A percentile compares a stretch with the other conserved stretches of the same genome.
phyloP scores from a whole-genome alignment of 2,113 vertebrate genomes.

The Oryctolagus cuniculus region DNA sequence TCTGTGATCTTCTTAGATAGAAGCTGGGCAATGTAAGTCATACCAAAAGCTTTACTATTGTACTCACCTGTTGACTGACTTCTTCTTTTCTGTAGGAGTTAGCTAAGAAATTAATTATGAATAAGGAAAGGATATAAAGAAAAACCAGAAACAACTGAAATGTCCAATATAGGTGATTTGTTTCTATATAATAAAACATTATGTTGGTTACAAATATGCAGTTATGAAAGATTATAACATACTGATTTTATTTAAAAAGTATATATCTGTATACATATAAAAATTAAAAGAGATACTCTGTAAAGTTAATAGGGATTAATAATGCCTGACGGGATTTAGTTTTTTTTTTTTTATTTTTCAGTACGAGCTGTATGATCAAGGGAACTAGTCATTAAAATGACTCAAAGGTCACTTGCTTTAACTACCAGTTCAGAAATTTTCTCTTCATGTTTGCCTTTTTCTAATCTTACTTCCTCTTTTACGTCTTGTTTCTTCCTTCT shows the following conservation, averaged over 20 bases:
- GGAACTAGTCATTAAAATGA: no score
- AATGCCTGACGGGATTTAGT: background rate
- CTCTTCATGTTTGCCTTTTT: background rate
- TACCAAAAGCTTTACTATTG: constrained; percentile 12
- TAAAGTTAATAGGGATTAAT: background rate
- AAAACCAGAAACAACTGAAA: constrained; percentile 20
- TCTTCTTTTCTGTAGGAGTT: background rate
- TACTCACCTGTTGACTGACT: background rate
- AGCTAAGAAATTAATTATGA: constrained; percentile 39
- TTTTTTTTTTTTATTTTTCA: background rate
- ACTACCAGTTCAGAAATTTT: background rate
- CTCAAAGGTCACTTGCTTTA: no score
- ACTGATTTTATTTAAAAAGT: constrained; percentile 20
- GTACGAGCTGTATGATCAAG: no score
- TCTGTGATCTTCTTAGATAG: background rate
- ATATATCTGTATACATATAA: background rate
- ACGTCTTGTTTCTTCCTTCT: background rate
- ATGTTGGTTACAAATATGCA: background rate
- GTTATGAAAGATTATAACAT: background rate
- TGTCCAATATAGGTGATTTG: background rate
- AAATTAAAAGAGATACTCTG: background rate
- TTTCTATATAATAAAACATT: background rate
- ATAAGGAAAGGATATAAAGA: background rate
- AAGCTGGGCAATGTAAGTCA: background rate
- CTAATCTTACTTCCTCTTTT: background rate